Conservation (phyloP, 2,797 vertebrate species). For the Alfaro cultratus region DNA sequence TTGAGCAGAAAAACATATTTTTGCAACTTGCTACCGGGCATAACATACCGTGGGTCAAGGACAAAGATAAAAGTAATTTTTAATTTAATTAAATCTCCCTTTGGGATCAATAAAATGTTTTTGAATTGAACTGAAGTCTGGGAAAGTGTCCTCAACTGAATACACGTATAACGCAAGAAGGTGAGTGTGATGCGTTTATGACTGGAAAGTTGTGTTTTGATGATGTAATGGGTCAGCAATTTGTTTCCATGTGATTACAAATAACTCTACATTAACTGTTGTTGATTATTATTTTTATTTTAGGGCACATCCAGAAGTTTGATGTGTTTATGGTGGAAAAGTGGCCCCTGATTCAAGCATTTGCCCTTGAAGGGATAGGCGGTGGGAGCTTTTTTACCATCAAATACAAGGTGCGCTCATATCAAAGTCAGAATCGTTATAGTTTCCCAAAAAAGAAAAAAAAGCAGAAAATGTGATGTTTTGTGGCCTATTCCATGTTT, state of each 20-base stretch:
- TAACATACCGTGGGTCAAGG: too few species aligned
- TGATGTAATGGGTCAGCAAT: neutral
- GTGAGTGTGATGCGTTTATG: too few species aligned
- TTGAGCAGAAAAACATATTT: too few species aligned
- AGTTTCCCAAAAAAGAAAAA: neutral
- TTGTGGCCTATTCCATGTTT: neutral
- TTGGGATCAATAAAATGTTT: too few species aligned
- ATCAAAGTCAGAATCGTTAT: neutral
- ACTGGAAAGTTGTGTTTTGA: too few species aligned
- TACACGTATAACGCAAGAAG: too few species aligned
- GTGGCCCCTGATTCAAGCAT: slow-evolving; percentile 97
- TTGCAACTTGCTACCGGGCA: too few species aligned
- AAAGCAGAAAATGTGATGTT: neutral
- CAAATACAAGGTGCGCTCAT: slow-evolving; percentile 89
- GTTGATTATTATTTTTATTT: slow-evolving; percentile 31
- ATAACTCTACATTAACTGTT: neutral
- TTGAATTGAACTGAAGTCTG: too few species aligned
- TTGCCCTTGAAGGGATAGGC: slow-evolving; percentile 95
- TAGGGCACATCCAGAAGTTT: slow-evolving; percentile 94
- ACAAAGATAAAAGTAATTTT: too few species aligned
- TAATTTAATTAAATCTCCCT: too few species aligned
- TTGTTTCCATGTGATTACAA: slow-evolving; percentile 32
- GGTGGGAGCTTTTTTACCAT: slow-evolving; percentile 97
- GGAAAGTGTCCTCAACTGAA: too few species aligned
- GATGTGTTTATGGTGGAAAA: slow-evolving; percentile 98